Evolutionary conservation across 2,888 invertebrate species (phyloP).

Genomic region (Cryptocheilus praepositus): DNA sequence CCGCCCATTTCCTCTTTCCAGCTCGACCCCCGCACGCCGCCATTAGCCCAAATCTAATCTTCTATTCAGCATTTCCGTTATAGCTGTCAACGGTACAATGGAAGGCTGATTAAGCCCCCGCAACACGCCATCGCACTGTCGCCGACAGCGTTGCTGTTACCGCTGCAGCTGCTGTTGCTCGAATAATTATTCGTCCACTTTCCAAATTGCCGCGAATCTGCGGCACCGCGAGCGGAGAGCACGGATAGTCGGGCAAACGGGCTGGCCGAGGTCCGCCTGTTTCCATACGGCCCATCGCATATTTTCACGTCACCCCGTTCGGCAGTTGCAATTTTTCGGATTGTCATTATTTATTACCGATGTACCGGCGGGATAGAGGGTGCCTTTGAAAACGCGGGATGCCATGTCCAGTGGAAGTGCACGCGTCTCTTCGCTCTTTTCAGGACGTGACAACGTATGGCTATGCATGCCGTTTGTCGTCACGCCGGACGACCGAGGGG

Average conservation of each 20-base stretch:
- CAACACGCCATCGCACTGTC: conserved; percentile 22
- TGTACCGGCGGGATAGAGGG: conserved; percentile 7
- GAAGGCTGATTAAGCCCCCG: conserved; percentile 58
- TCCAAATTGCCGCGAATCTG: conserved; percentile 34
- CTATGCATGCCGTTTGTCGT: too few species aligned
- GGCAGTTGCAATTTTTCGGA: conserved; percentile 28
- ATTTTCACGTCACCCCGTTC: conserved; percentile 20
- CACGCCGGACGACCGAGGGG: too few species aligned
- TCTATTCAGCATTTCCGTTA: conserved; percentile 59
- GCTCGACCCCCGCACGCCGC: conserved; percentile 29
- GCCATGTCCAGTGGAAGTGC: too few species aligned
- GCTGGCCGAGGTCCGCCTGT: too few species aligned
- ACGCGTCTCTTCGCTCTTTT: too few species aligned
- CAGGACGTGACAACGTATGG: too few species aligned
- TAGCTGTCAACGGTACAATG: conserved; percentile 54
- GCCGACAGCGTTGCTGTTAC: conserved; percentile 6
- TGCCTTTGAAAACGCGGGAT: too few species aligned
- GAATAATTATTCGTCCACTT: conserved; percentile 39
- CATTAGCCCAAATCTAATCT: conserved; percentile 62
- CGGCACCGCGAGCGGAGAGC: conserved; percentile 14
- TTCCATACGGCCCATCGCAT: conserved; percentile 3
- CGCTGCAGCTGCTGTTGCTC: conserved; percentile 17
- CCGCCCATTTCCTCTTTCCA: conserved; percentile 11
- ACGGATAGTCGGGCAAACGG: conserved; percentile 8
- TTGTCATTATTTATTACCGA: conserved; percentile 41